Conservation (phyloP, 1,140 invertebrate species). For the Drosophila pseudoananassae region DNA sequence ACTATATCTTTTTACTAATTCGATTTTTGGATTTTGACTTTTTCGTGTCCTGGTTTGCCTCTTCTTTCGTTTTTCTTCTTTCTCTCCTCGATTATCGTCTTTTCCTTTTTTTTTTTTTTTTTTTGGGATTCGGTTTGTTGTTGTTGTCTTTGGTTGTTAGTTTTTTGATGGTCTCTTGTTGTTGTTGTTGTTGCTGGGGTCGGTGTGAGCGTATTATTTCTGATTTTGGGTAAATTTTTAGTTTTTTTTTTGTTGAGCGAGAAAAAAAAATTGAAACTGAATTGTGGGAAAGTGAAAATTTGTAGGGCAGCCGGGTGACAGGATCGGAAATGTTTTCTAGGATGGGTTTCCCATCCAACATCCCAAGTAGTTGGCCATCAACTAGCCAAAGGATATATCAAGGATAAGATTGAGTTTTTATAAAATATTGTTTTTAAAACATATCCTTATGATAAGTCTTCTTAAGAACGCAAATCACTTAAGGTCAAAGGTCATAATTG, state of each 20-base stretch:
- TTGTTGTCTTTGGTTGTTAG: conserved; percentile 6
- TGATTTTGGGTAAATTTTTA: conserved; percentile 57
- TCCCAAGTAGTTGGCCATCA: too few species aligned
- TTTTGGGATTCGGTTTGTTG: not conserved
- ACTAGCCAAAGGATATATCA: too few species aligned
- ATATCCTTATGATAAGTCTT: too few species aligned
- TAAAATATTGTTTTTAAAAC: too few species aligned
- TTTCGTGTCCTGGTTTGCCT: not conserved
- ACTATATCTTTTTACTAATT: not conserved
- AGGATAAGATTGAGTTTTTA: too few species aligned
- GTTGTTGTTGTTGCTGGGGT: conserved; percentile 11
- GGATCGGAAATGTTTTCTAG: conserved; percentile 36
- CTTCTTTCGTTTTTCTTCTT: not conserved
- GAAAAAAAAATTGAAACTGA: conserved; percentile 73
- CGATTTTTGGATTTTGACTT: not conserved
- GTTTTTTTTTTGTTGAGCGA: conserved; percentile 46
- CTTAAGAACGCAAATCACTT: too few species aligned
- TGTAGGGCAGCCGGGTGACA: conserved; percentile 31
- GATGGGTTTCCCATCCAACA: not conserved
- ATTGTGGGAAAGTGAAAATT: conserved; percentile 52
- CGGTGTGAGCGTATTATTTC: conserved; percentile 42
- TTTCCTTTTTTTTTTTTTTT: not conserved
- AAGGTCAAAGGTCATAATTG: too few species aligned
- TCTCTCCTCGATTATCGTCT: not conserved
- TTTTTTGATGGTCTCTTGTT: conserved; percentile 14